These are phyloP conservation scores for Turritopsis dohrnii DNA, from an alignment of 30 jellyfish, hydroid and myxozoan species.

Conservation along the genomic window DNA sequence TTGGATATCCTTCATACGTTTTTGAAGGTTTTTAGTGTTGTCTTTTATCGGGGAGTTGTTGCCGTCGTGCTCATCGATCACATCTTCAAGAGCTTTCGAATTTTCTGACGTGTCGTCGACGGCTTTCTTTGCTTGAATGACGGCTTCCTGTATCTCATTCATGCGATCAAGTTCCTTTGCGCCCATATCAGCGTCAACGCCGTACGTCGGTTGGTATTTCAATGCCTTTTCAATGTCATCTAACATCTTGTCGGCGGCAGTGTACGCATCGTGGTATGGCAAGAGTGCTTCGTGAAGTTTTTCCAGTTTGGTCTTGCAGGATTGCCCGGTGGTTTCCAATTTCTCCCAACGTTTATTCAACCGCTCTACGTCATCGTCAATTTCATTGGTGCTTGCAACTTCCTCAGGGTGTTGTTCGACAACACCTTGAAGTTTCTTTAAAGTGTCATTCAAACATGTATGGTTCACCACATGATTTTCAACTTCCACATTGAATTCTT, in stretches of 20 bases:
- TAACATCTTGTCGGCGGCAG: conserved; percentile 32
- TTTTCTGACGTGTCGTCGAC: conserved; percentile 31
- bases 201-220: conserved; percentile 41
- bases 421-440: conserved; percentile 23
- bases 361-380: conserved; percentile 40
- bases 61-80: conserved; percentile 53
- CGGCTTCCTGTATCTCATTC: conserved; percentile 25
- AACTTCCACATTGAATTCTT: conserved; percentile 42
- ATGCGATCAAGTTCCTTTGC: conserved; percentile 47
- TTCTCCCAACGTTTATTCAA: conserved; percentile 40
- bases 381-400: conserved; percentile 13
- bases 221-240: conserved; percentile 52
- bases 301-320: conserved; percentile 24
- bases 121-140: conserved; percentile 22
- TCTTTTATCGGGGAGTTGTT: conserved; percentile 39
- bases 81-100: conserved; percentile 31
- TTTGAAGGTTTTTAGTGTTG: conserved; percentile 34
- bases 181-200: conserved; percentile 52
- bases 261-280: conserved; percentile 29
- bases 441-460: conserved; percentile 35
- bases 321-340: conserved; percentile 30
- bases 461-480: conserved; percentile 40
- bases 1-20: conserved; percentile 52
- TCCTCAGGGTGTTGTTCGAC: conserved; percentile 53
- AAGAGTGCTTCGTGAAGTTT: conserved; percentile 15